These are phyloP conservation scores for Lutjanus argentimaculatus DNA, from an alignment of 2,797 vertebrate genomes.

Conservation along the genomic window DNA sequence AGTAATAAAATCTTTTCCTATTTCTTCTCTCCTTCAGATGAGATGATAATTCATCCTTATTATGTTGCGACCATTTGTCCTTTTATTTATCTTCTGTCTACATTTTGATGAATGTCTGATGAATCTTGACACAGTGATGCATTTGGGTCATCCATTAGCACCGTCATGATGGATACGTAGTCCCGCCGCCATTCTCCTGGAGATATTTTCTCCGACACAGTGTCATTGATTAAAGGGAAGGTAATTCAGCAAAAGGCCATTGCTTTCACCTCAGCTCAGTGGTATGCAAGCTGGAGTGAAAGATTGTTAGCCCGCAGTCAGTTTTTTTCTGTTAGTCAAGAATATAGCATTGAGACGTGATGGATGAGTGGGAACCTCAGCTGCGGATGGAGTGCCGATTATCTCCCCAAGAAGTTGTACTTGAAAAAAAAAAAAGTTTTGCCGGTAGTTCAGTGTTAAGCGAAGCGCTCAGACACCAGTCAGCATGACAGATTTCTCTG, in stretches of 20 bases:
- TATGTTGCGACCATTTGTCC: conserved; percentile 28
- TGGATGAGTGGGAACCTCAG: conserved; percentile 63
- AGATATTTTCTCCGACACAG: conserved; percentile 67
- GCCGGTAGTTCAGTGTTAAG: conserved; percentile 61
- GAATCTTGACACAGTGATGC: conserved; percentile 69
- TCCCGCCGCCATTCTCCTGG: conserved; percentile 55
- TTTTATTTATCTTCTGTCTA: conserved; percentile 55
- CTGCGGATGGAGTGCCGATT: conserved; percentile 59
- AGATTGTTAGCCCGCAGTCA: conserved; percentile 75
- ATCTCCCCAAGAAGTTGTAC: conserved; percentile 66
- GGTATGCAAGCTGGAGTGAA: conserved; percentile 64
- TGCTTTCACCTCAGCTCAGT: conserved; percentile 64
- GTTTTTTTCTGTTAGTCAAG: conserved; percentile 56
- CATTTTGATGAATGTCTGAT: conserved; percentile 64
- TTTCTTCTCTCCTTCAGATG: conserved; percentile 17
- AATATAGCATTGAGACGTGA: conserved; percentile 61
- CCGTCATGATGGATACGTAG: conserved; percentile 72
- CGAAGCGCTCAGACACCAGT: conserved; percentile 58
- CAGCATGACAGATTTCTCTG: conserved; percentile 61
- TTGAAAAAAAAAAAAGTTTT: conserved; percentile 46
- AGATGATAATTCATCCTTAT: conserved; percentile 40
- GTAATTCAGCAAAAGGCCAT: conserved; percentile 79
- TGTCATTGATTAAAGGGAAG: conserved; percentile 83
- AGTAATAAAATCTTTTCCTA: conserved; percentile 1
- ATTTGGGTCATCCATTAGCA: conserved; percentile 71